These are phyloP conservation scores for Leptopilina syphax DNA, from an alignment of 2,888 invertebrate species.

Conservation along the genomic window DNA sequence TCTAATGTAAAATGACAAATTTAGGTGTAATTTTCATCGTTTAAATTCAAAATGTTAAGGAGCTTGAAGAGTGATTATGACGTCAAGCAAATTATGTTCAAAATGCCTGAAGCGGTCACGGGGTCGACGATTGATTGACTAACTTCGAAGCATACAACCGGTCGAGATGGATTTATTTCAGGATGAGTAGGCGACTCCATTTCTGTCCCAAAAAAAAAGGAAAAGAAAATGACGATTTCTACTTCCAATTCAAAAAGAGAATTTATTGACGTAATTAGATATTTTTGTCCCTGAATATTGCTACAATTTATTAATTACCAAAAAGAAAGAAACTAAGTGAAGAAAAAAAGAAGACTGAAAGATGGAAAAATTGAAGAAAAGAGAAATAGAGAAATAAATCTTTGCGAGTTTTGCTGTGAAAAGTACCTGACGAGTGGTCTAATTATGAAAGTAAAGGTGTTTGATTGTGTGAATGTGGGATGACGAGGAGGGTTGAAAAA, in stretches of 20 bases:
- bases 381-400: not conserved
- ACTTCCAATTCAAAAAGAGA: not conserved
- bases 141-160: conserved; percentile 50
- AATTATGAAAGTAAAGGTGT: conserved; percentile 46
- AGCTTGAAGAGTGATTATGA: conserved; percentile 54
- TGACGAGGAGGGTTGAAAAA: conserved; percentile 41
- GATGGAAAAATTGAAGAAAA: conserved; percentile 1
- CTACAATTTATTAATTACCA: too few species aligned
- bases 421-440: conserved; percentile 42
- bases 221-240: conserved; percentile 21
- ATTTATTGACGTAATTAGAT: conserved; percentile 6
- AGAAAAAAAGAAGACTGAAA: too few species aligned
- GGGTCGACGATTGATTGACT: conserved; percentile 55
- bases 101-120: conserved; percentile 56
- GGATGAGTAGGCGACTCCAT: conserved; percentile 50
- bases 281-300: not conserved
- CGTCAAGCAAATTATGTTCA: conserved; percentile 60
- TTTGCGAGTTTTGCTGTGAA: not conserved
- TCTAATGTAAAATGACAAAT: not conserved
- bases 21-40: conserved; percentile 7
- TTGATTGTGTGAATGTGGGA: conserved; percentile 42
- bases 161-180: conserved; percentile 51
- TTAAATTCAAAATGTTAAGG: conserved; percentile 8
- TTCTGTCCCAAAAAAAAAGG: conserved; percentile 21
- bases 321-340: too few species aligned